Percentiles rank a stretch among this genome's conserved stretches.
These are phyloP conservation scores for Ceratina japonica DNA, from an alignment of 1,140 invertebrate species.

Conservation along the genomic window DNA sequence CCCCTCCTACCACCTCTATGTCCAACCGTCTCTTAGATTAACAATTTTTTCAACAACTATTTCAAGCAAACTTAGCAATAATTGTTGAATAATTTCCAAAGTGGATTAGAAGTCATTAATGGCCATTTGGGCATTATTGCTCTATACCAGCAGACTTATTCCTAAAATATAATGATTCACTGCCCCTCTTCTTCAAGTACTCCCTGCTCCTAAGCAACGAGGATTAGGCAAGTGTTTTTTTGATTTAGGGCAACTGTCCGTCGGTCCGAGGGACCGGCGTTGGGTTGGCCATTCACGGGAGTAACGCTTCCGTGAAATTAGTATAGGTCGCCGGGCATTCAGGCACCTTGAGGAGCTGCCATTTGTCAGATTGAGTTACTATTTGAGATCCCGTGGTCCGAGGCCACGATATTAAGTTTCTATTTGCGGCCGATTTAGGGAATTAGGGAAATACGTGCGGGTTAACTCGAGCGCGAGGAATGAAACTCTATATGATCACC, in stretches of 20 bases:
- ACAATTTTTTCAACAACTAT: background rate
- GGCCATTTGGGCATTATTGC: too few species aligned
- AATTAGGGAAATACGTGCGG: slow-evolving; percentile 50
- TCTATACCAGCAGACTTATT: too few species aligned
- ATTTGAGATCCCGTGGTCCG: slow-evolving; percentile 12
- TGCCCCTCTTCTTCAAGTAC: too few species aligned
- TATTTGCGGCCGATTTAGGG: slow-evolving; percentile 56
- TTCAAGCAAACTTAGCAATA: background rate
- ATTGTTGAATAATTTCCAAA: background rate
- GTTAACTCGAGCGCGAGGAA: slow-evolving; percentile 29
- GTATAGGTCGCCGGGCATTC: slow-evolving; percentile 32
- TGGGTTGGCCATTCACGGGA: slow-evolving; percentile 51
- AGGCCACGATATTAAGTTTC: slow-evolving; percentile 59
- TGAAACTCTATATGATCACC: slow-evolving; percentile 52
- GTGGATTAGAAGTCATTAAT: background rate
- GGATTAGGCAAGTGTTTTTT: background rate
- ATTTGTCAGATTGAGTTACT: slow-evolving; percentile 57
- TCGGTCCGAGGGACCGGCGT: slow-evolving; percentile 24
- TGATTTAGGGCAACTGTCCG: slow-evolving; percentile 35
- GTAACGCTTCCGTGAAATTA: slow-evolving; percentile 61
- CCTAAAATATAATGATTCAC: too few species aligned
- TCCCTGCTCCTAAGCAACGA: too few species aligned
- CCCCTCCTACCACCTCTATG: too few species aligned
- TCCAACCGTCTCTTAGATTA: background rate
- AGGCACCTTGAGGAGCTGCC: slow-evolving; percentile 14